phyloP scores from a whole-genome alignment of 2,113 vertebrate genomes.

The Heptranchias perlo region DNA sequence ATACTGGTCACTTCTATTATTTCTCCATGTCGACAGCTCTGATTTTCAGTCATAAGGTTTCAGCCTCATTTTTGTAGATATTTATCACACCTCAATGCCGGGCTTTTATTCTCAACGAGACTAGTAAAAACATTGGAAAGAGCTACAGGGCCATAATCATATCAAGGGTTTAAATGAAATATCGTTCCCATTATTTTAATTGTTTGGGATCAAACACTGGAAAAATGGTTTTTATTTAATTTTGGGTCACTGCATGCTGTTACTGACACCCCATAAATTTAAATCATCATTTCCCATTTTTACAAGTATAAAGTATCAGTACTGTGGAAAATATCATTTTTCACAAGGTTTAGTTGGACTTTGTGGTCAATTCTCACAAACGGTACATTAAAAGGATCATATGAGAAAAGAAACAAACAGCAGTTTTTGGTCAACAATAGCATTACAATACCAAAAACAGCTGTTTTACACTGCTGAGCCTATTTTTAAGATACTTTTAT shows the following conservation, averaged over 20 bases:
- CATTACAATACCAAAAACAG: not conserved
- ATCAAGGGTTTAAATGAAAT: too few species aligned
- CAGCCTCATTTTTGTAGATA: not conserved
- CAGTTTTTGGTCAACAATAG: not conserved
- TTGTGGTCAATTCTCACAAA: not conserved
- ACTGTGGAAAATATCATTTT: not conserved
- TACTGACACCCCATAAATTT: not conserved
- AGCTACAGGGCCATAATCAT: too few species aligned
- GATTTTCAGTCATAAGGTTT: not conserved
- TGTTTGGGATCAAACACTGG: not conserved
- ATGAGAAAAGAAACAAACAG: not conserved
- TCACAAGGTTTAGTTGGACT: not conserved
- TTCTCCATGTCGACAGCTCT: not conserved
- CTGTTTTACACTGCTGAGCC: not conserved
- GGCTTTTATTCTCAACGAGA: not conserved
- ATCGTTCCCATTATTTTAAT: too few species aligned
- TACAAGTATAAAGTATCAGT: not conserved
- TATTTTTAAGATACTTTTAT: not conserved
- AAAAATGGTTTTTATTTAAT: not conserved
- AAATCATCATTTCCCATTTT: not conserved
- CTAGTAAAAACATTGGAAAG: not conserved
- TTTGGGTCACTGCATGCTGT: not conserved
- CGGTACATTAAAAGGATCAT: not conserved
- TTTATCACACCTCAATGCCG: not conserved
- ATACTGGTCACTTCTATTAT: not conserved